Base-by-base conservation (phyloP, 2,888 invertebrate genomes). In the Peribatodes rhomboidaria region DNA sequence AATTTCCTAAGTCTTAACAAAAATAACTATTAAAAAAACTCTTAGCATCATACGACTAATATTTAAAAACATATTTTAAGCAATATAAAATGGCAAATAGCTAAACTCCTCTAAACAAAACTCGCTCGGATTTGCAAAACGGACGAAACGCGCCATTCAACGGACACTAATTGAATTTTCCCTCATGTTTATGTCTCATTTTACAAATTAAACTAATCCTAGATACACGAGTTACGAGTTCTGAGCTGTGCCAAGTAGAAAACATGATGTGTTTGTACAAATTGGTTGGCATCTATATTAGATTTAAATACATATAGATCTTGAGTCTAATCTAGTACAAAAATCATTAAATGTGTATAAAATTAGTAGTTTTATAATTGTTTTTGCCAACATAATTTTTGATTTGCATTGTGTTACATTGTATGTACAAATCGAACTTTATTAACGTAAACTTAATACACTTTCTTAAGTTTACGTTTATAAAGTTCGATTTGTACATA, bases 41-140 rank as follows among this genome's bases (percentile, higher is more conserved):
- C 35, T 10, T n/a, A n/a, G 11, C 1, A 11, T 7, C 11, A 7
- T 35, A 7, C 35, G 9, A 7, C 8, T 10, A 35, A 11, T 9
- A 35, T 11, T 35, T 9, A 8, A n/a, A n/a, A n/a, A n/a, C n/a
- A n/a, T n/a, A n/a, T n/a, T 35, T 27, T 27, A 41, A 16, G 14
- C 6, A 41, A 44, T 4, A 31, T 6, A 84, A 79, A 69, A 71
- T 67, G 42, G 1, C 41, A 52, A 9, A 54, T 20, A 55, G 35
- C 11, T 20, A 49, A 7, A 39, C 1, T 4, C 41, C 55, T 20
- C 44, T 37, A 44, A 62, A 35, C 35, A 8, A 35, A 50, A 52
- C 39, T 31, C 37, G 14, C 13, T 13, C 9, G 37, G 56, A 41
- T 59, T 62, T 37, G 31, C 55, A 31, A 31, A 49, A 18, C 31